Evolutionary conservation across 2,888 invertebrate genomes (phyloP).

Genomic region (Nymphalis c-album): DNA sequence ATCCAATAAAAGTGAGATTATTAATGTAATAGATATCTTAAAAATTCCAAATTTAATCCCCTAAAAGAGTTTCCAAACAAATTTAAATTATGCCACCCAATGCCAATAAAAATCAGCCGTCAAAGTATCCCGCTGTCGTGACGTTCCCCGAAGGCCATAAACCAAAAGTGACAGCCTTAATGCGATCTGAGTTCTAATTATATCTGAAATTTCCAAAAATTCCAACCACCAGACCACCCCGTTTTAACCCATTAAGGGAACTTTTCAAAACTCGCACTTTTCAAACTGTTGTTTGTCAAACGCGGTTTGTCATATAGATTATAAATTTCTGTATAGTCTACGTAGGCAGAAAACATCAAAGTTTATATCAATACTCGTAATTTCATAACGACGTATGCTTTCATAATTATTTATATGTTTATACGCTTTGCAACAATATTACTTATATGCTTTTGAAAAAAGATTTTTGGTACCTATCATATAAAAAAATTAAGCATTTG

Average conservation of each 20-base stretch:
- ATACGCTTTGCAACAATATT: no score
- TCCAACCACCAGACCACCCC: constrained; percentile 52
- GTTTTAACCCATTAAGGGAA: constrained; percentile 74
- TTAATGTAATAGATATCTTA: constrained; percentile 1
- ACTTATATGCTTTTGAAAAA: no score
- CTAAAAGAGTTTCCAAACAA: constrained; percentile 25
- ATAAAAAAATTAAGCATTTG: no score
- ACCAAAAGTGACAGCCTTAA: constrained; percentile 75
- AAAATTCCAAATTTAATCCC: constrained; percentile 16
- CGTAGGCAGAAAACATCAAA: no score
- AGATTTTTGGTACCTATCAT: no score
- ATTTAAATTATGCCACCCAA: constrained; percentile 29
- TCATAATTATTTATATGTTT: no score
- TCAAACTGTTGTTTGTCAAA: constrained; percentile 51
- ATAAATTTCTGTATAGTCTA: background rate
- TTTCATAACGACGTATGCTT: no score
- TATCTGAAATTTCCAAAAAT: constrained; percentile 75
- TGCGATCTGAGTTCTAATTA: constrained; percentile 76
- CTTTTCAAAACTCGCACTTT: constrained; percentile 68
- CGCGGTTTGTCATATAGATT: constrained; percentile 29
- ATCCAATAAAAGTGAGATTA: no score
- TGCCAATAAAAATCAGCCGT: constrained; percentile 52
- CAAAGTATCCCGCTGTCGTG: constrained; percentile 47
- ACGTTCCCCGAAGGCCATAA: constrained; percentile 63
- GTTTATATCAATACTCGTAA: no score